A percentile compares a stretch with the other conserved stretches of the same genome.
Conservation (phyloP, 2,797 vertebrate genomes). For the Harpagifer antarcticus region DNA sequence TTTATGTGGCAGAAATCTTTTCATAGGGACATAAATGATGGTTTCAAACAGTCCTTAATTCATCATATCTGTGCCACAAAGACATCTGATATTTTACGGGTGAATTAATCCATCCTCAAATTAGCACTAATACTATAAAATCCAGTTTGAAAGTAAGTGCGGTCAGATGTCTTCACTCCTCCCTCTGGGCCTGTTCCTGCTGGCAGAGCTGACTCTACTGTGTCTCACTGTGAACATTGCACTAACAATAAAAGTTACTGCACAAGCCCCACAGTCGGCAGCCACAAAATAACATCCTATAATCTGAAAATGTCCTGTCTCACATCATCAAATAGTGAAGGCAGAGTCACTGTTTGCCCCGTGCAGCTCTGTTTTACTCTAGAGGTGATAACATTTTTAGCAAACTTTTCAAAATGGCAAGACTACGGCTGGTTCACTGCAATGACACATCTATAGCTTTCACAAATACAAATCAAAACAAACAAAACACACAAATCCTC, state of each 20-base stretch:
- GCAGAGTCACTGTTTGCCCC: constrained; percentile 5
- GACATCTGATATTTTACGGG: constrained; percentile 27
- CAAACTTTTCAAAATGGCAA: constrained; percentile 57
- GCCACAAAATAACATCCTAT: constrained; percentile 27
- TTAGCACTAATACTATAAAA: constrained; percentile 33
- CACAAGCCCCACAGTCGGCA: constrained; percentile 34
- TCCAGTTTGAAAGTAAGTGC: constrained; percentile 10
- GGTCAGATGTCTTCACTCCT: constrained; percentile 32
- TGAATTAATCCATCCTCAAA: constrained; percentile 51
- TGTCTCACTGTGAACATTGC: constrained; percentile 45
- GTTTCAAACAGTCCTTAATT: neutral
- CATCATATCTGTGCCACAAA: constrained; percentile 9
- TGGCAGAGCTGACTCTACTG: constrained; percentile 38
- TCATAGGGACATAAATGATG: constrained; percentile 4
- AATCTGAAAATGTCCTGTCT: constrained; percentile 41
- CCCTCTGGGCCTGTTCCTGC: constrained; percentile 25
- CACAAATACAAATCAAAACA: constrained; percentile 50
- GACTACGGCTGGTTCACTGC: constrained; percentile 57
- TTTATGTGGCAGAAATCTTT: constrained; percentile 4
- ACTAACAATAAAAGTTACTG: constrained; percentile 49
- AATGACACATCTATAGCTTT: constrained; percentile 38
- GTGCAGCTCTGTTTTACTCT: constrained; percentile 20
- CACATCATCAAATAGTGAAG: neutral
- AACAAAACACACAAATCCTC: constrained; percentile 56
- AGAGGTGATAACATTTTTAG: constrained; percentile 38